A percentile compares a stretch with the other conserved stretches of the same genome.
Conservation (phyloP, 2,888 invertebrate species). For the Harmothoe impar region DNA sequence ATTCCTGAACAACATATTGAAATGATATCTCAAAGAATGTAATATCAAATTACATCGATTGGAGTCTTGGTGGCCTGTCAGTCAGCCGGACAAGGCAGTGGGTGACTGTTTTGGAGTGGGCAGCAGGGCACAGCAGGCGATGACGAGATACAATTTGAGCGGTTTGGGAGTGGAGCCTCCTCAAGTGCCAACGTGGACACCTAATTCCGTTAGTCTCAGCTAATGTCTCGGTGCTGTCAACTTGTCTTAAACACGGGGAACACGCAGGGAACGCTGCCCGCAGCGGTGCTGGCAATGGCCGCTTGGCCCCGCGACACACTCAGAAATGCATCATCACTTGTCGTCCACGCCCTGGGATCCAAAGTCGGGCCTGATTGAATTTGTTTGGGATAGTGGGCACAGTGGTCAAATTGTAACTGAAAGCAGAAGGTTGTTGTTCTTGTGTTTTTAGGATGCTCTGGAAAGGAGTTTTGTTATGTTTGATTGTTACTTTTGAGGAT, state of each 20-base stretch:
- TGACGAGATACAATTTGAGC: conserved; percentile 15
- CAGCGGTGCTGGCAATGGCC: not conserved
- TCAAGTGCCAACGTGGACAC: not conserved
- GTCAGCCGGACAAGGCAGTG: too few species aligned
- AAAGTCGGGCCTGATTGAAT: not conserved
- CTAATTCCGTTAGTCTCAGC: conserved; percentile 20
- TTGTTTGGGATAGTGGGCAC: not conserved
- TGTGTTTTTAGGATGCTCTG: too few species aligned
- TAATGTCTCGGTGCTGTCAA: conserved; percentile 40
- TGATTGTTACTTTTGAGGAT: too few species aligned
- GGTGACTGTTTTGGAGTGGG: too few species aligned
- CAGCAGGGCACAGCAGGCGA: not conserved
- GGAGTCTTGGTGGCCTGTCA: too few species aligned
- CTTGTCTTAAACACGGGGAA: not conserved
- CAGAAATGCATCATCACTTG: conserved; percentile 38
- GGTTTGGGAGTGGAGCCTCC: conserved; percentile 1
- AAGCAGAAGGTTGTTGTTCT: not conserved
- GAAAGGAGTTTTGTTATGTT: too few species aligned
- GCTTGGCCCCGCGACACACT: not conserved
- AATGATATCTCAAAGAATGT: too few species aligned
- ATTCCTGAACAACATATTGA: too few species aligned
- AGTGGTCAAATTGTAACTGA: conserved; percentile 45
- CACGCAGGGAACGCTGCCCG: not conserved
- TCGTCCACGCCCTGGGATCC: not conserved
- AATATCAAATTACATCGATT: too few species aligned